These are phyloP conservation scores for Melanogrammus aeglefinus DNA, from an alignment of 2,797 vertebrate genomes.

Conservation along the genomic window DNA sequence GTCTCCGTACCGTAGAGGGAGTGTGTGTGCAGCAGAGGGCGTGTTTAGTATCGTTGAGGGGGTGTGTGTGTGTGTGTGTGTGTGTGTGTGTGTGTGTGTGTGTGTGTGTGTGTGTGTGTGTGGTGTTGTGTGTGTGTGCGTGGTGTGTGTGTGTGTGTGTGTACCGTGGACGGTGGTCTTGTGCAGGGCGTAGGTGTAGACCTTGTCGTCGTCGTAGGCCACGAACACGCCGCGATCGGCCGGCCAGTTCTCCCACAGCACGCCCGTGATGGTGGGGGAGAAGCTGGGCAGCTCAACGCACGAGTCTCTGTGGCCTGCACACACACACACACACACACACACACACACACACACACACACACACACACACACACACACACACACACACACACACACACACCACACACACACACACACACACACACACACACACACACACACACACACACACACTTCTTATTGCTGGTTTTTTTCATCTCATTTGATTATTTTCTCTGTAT, in stretches of 20 bases:
- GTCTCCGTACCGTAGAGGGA: no score
- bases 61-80: background rate
- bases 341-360: conserved; percentile 4
- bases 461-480: background rate
- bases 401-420: no score
- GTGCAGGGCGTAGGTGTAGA: conserved; percentile 90
- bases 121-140: no score
- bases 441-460: no score
- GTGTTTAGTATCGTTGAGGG: no score
- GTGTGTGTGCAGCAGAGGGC: no score
- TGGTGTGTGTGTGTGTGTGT: background rate
- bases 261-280: conserved; percentile 88
- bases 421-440: no score
- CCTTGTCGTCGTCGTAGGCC: conserved; percentile 92
- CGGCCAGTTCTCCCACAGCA: conserved; percentile 95
- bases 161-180: conserved; percentile 90
- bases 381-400: no score
- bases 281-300: conserved; percentile 90
- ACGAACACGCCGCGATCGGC: conserved; percentile 87
- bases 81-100: no score
- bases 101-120: no score
- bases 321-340: conserved; percentile 9
- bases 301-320: conserved; percentile 78
- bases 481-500: background rate
- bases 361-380: no score